A percentile compares a stretch with the other conserved stretches of the same genome.
These are phyloP conservation scores for Orbicella faveolata DNA, from an alignment of 64 coral and sea anemone species.

Conservation along the genomic window DNA sequence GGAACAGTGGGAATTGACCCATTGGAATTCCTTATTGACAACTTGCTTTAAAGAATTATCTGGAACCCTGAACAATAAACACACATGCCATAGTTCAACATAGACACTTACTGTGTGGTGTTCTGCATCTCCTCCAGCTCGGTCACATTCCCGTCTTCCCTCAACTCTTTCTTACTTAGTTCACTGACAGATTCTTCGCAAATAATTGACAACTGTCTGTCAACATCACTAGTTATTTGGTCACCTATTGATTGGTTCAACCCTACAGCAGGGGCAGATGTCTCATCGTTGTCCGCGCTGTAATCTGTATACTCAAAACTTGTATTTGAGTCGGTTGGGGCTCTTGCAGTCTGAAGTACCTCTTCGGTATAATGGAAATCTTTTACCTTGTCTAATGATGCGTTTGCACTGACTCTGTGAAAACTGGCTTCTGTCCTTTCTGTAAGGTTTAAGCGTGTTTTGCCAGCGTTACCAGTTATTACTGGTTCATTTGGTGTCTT, in stretches of 20 bases:
- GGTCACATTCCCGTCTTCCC: not conserved
- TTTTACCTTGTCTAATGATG: not conserved
- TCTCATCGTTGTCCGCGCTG: conserved; percentile 12
- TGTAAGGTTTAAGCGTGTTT: not conserved
- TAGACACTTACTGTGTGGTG: not conserved
- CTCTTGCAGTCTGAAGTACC: not conserved
- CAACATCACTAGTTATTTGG: not conserved
- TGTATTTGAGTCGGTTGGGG: not conserved
- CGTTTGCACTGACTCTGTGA: too few species aligned
- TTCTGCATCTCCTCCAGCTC: not conserved
- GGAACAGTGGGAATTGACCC: too few species aligned
- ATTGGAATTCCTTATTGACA: too few species aligned
- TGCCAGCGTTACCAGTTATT: not conserved
- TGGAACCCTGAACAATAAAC: too few species aligned
- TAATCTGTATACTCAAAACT: not conserved
- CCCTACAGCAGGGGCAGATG: not conserved
- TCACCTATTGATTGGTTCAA: not conserved
- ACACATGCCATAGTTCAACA: too few species aligned
- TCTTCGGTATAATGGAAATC: not conserved
- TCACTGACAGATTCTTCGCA: not conserved
- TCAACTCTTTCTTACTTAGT: not conserved
- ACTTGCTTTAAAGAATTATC: too few species aligned
- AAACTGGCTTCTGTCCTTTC: not conserved
- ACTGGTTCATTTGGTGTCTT: not conserved
- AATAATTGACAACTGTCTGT: not conserved